Base-by-base conservation (phyloP, 2,113 vertebrate genomes). In the Vidua chalybeata region DNA sequence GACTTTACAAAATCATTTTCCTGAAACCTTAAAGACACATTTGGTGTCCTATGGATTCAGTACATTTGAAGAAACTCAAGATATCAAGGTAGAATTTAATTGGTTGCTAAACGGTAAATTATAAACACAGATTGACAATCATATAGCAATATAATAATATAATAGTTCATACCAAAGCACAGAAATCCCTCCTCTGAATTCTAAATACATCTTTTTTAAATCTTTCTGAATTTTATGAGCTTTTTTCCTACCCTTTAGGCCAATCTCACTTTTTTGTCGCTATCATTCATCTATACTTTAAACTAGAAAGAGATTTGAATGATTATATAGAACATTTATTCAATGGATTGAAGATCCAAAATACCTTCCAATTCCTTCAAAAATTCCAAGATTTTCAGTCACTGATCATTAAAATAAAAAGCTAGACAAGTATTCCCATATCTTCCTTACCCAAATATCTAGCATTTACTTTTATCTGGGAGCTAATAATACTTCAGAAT, bases 291-390 rank as follows among this genome's bases (percentile, higher is more conserved):
- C 6, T n/a, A 22, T 35, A 69, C 1, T 30, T 77, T 33, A 48
- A 63, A 52, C 16, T 35, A 48, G 27, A 64, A 52, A 35, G 27
- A 61, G 1, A 27, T 69, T 28, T 61, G 84, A 66, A n/a, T 54
- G 0, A 43, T 30, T 6, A 11, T 20, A 37, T 4, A 6, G 24
- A 33, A 46, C 8, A 75, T 5, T 56, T 17, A 18, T 33, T 3
- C 4, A 46, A 33, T 9, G 10, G n/a, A 30, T 41, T 27, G 5
- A 81, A 52, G 28, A 41, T 28, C 15, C 7, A 81, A 71, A 69
- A 4, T 26, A 41, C 5, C 4, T 89, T 74, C 9, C 46, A 35
- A 2, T 1, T 49, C 13, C 26, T 58, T 39, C 7, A 45, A 45
- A 74, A 73, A 37, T 22, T 28, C 11, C 14, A 66, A 51, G 6